Percentiles rank a stretch among this genome's conserved stretches.
phyloP scores from a whole-genome alignment of 2,797 vertebrate species.

The Fistularia tabacaria region DNA sequence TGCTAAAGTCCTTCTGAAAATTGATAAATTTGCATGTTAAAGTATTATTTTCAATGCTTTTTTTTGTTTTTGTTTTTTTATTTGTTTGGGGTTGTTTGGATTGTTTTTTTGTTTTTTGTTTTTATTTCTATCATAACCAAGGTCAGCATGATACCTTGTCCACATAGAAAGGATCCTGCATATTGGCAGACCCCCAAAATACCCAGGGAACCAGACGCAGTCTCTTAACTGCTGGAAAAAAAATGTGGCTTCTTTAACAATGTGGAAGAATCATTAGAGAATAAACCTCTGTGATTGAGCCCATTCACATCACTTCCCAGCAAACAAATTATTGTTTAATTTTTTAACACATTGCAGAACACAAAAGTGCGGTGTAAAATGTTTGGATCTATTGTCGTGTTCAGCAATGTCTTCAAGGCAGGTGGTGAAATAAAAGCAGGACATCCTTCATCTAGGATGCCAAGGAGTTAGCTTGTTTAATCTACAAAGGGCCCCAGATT shows the following conservation, averaged over 20 bases:
- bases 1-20: too few species aligned
- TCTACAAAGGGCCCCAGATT: slow-evolving; percentile 20
- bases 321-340: slow-evolving; percentile 16
- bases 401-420: slow-evolving; percentile 14
- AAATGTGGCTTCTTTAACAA: slow-evolving; percentile 2
- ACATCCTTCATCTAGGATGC: slow-evolving; percentile 15
- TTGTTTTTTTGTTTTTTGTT: too few species aligned
- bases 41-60: too few species aligned
- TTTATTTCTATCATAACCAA: too few species aligned
- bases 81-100: too few species aligned
- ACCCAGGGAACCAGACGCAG: too few species aligned
- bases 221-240: too few species aligned
- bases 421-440: slow-evolving; percentile 11
- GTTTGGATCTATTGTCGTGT: slow-evolving; percentile 19
- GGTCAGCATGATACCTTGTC: too few species aligned
- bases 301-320: slow-evolving; percentile 13
- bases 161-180: too few species aligned
- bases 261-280: slow-evolving; percentile 12
- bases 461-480: slow-evolving; percentile 34
- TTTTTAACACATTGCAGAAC: slow-evolving; percentile 27
- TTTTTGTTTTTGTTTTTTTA: too few species aligned
- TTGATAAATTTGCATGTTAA: too few species aligned
- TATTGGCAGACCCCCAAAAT: too few species aligned
- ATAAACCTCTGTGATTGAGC: slow-evolving; percentile 9
- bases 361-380: slow-evolving; percentile 18